Evolutionary conservation across 2,113 vertebrate genomes (phyloP), one percentile per base, ranked within the genome.

Genomic region (Colossoma macropomum): DNA sequence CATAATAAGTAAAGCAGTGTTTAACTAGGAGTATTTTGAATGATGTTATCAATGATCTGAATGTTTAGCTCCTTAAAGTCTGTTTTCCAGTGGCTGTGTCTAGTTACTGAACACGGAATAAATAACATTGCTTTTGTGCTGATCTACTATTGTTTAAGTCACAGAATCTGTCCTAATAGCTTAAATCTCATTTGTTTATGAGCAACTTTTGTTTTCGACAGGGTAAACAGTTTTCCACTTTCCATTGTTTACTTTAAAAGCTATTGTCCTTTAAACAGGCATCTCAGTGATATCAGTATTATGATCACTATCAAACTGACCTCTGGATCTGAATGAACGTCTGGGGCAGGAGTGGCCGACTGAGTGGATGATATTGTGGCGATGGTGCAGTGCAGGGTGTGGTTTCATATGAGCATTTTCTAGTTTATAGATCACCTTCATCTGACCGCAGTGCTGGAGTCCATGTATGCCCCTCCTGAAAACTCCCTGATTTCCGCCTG

Each of bases 361-460:
- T 60, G 68, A 70, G 17, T 41, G n/a, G n/a, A 38, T 48, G 38
- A 59, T 6, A 23, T 9, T 62, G 59, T 25, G 7, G 59, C 12
- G n/a, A 19, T 66, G 41, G 5, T 19, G 16, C 21, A 25, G 41
- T 68, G 27, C 52, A 17, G 30, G 54, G 78, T 72, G 54, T 2
- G 68, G 32, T 19, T 28, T 71, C 34, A 45, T 41, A 15, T 8
- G 41, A 52, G 60, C 27, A 1, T 66, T 19, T 59, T 56, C 12
- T 65, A 48, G 19, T 32, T 60, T 72, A 62, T 72, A 72, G 30
- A 15, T 72, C 34, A 30, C n/a, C 32, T 62, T 71, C 32, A 59
- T 60, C 32, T 50, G n/a, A 71, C 69, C 17, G 28, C 23, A 79
- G 23, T 38, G 17, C 45, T 15, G 12, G 1, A n/a, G 28, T 68